Conservation (phyloP, 2,797 vertebrate genomes). For the Crotalus adamanteus region DNA sequence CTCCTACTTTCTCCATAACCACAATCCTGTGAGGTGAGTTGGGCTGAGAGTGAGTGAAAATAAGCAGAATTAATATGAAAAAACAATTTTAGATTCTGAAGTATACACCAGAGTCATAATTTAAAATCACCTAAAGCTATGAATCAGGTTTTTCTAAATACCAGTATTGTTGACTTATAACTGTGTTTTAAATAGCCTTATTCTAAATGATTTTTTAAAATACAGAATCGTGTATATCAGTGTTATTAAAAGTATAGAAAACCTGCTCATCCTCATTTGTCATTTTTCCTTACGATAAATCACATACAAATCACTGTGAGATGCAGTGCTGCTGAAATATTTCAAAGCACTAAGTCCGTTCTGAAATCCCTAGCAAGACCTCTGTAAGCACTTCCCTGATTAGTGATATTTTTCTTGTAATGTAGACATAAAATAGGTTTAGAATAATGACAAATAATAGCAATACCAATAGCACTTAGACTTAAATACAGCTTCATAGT, state of each 20-base stretch:
- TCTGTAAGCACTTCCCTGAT: neutral
- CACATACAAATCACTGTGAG: neutral
- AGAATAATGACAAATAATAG: neutral
- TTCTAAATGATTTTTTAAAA: neutral
- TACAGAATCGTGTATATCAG: neutral
- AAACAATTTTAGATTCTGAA: neutral
- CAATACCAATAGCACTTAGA: neutral
- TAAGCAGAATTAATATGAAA: neutral
- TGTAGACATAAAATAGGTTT: neutral
- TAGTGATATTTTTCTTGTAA: neutral
- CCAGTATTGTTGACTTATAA: neutral
- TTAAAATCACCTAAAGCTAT: neutral
- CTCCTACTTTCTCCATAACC: neutral
- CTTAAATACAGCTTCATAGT: neutral
- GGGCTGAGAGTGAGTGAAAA: neutral
- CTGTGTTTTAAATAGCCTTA: neutral
- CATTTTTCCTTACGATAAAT: neutral
- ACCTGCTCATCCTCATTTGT: neutral
- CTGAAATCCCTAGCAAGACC: neutral
- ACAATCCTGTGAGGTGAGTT: neutral
- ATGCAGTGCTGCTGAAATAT: neutral
- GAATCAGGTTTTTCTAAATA: neutral
- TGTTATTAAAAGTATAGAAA: neutral
- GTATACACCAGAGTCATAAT: neutral
- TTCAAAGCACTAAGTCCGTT: neutral